These are phyloP conservation scores for Emydoidea blandingii DNA, from an alignment of 2,797 vertebrate species.

Conservation along the genomic window DNA sequence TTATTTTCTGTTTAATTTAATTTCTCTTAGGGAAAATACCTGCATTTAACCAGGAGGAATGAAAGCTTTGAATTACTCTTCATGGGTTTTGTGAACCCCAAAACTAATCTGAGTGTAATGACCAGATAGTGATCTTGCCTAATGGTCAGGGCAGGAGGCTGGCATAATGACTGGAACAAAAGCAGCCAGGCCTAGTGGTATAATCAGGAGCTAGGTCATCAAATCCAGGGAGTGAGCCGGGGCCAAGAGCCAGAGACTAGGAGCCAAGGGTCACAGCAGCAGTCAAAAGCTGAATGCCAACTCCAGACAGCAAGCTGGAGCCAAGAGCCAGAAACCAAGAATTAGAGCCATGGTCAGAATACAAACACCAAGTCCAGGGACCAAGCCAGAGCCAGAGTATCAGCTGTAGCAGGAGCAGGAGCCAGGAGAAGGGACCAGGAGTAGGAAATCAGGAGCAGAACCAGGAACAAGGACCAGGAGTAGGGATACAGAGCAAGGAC, in stretches of 20 bases:
- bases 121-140: not conserved
- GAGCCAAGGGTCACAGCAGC: not conserved
- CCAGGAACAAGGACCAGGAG: not conserved
- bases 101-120: not conserved
- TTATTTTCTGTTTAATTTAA: constrained; percentile 14
- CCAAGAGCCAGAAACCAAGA: not conserved
- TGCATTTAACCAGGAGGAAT: not conserved
- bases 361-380: not conserved
- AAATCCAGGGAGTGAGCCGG: not conserved
- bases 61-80: not conserved
- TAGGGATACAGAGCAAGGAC: not conserved
- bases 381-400: not conserved
- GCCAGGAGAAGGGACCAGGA: not conserved
- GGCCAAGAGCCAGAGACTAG: not conserved
- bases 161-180: not conserved
- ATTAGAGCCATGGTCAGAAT: not conserved
- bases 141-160: not conserved
- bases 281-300: not conserved
- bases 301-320: not conserved
- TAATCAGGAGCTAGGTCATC: not conserved
- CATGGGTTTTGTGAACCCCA: not conserved
- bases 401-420: not conserved
- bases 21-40: not conserved
- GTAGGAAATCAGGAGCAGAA: no score
- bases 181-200: not conserved